Percentiles rank a stretch among this genome's conserved stretches.
These are phyloP conservation scores for Oscheius sp. DNA, from an alignment of 2,888 invertebrate species.

Conservation along the genomic window DNA sequence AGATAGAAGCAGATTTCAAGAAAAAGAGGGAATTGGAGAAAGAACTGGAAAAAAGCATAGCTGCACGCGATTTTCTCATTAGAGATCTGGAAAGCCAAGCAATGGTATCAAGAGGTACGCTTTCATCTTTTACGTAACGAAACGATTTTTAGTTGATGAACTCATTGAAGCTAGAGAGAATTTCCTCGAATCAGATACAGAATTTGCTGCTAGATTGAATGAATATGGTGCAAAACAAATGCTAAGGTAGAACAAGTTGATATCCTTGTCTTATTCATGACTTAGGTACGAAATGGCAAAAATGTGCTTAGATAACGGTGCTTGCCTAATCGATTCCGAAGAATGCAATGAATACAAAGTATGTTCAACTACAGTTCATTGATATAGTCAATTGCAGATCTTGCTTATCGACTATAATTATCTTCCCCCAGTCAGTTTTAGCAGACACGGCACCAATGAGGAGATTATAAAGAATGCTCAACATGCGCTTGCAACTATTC, in stretches of 20 bases:
- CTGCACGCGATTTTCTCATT: neutral
- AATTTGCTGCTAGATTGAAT: neutral
- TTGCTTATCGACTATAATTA: neutral
- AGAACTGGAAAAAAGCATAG: neutral
- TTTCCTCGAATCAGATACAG: neutral
- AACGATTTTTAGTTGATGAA: neutral
- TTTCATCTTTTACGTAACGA: neutral
- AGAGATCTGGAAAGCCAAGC: slow-evolving; percentile 5
- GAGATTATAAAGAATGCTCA: neutral
- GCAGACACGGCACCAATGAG: neutral
- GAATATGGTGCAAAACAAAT: neutral
- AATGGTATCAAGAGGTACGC: neutral
- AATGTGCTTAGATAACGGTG: neutral
- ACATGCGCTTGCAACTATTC: neutral
- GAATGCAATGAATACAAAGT: neutral
- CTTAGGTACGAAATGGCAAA: neutral
- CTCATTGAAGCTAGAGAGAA: neutral
- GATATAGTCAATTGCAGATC: neutral
- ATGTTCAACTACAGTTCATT: too few species aligned
- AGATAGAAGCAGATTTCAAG: neutral
- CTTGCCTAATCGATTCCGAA: neutral
- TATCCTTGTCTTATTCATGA: too few species aligned
- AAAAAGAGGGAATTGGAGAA: neutral
- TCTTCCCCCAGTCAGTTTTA: neutral
- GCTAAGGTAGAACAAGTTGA: too few species aligned